These are phyloP conservation scores for Cheilosia grossa DNA, from an alignment of 2,888 invertebrate species.

Conservation along the genomic window DNA sequence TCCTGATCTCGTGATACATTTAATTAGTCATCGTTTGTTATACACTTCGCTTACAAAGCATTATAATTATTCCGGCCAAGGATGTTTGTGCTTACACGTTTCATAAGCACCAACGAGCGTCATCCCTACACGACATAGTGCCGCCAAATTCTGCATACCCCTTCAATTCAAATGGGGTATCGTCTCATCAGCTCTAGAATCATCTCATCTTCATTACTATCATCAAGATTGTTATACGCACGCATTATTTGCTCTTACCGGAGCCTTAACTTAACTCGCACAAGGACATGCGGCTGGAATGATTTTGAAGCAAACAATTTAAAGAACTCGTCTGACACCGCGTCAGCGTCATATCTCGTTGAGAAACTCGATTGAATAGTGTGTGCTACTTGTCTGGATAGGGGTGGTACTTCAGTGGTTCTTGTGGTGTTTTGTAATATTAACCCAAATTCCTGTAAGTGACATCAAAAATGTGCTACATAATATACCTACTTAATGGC, in stretches of 20 bases:
- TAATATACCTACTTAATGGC: slow-evolving; percentile 26
- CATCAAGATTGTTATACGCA: slow-evolving; percentile 26
- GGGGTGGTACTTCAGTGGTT: slow-evolving; percentile 27
- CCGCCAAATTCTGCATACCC: slow-evolving; percentile 26
- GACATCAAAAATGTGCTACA: slow-evolving; percentile 53
- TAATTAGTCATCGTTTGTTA: slow-evolving; percentile 9
- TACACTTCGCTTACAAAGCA: background rate
- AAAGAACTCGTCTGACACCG: slow-evolving; percentile 29
- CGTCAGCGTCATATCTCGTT: slow-evolving; percentile 18
- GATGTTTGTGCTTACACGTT: slow-evolving; percentile 10
- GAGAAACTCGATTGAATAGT: slow-evolving; percentile 32
- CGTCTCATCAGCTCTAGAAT: slow-evolving; percentile 6
- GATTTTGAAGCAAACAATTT: slow-evolving; percentile 11
- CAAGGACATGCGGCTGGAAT: slow-evolving; percentile 28
- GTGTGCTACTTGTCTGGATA: slow-evolving; percentile 24
- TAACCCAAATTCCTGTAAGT: slow-evolving; percentile 61
- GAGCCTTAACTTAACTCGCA: slow-evolving; percentile 6
- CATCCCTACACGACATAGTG: slow-evolving; percentile 28
- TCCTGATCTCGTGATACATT: background rate
- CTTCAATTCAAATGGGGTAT: slow-evolving; percentile 16
- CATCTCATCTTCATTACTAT: slow-evolving; percentile 20
- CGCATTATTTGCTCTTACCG: slow-evolving; percentile 40
- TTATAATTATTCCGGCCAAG: slow-evolving; percentile 34
- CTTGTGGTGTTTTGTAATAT: slow-evolving; percentile 59
- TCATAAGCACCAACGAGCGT: slow-evolving; percentile 10